Evolutionary conservation across 2,113 vertebrate genomes (phyloP), one percentile per base, ranked within the genome.

Genomic region (Cettia cetti): DNA sequence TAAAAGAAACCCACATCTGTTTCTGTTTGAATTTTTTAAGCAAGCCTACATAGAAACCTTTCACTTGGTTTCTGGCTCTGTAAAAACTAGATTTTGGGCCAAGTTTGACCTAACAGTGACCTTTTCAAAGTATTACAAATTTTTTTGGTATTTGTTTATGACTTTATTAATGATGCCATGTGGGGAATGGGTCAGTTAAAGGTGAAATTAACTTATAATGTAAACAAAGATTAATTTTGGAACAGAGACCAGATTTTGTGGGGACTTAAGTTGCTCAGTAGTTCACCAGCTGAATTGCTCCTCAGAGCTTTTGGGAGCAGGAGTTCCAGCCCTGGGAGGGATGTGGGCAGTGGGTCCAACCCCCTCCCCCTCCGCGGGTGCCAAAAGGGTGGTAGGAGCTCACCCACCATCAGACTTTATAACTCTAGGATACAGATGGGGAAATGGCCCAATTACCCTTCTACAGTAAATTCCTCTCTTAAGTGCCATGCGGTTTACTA

Each of bases 1-100:
- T 72, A 92, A 92, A 95, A 96, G 90, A 92, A 95, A 95, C 84
- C 63, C 92, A 94, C 94, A 96, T 96, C 93, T 97, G 95, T 96
- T 97, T 96, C 95, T 97, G 77, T 93, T 96, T 96, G 94, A 91
- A 78, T 90, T 89, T 95, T 90, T 94, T 50, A 89, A 96, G 91
- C 84, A 49, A 92, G 87, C 90, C 28, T 74, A 70, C 90, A 60
- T 60, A 90, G 93, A 92, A 92, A 86, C 64, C 72, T 97, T 93
- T 92, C 92, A 75, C 68, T 95, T 68, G 90, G 79, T 95, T 94
- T 86, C 72, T 96, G 94, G 82, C 92, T 81, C 85, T n/a, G 68
- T 68, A 84, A 92, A 96, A 90, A 30, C 64, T 78, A 12, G 44
- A 56, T 82, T 95, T 95, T 92, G 79, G 90, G 95, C 90, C 86